Base-by-base conservation (phyloP, 2,888 invertebrate genomes). In the Eupsilia transversa region DNA sequence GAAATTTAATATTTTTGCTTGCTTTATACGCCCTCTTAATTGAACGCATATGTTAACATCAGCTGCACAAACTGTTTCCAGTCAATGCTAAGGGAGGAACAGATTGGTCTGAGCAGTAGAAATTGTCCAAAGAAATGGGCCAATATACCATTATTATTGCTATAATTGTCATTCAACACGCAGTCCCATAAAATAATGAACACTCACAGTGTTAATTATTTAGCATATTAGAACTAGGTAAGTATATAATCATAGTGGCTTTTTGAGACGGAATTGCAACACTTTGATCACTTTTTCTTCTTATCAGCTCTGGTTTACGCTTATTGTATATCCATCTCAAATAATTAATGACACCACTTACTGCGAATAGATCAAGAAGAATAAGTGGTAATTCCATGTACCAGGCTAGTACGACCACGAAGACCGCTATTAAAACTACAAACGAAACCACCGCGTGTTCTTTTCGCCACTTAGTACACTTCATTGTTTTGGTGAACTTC, bases 341-440 rank as follows among this genome's bases (percentile, higher is more conserved):
- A 46, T n/a, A 52, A 9, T 6, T 49, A 33, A 20, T 9, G 30
- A 30, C 2, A 20, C 7, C 1, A 80, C 79, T 78, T 79, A 82
- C 83, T 33, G 46, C 1, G 0, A 65, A 12, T 33, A 54, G 0
- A 17, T 69, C 33, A 30, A 54, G 14, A 6, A 78, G 49, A 12
- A 14, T 5, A 6, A 17, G 14, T 49, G 69, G 60, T 49, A 66
- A 7, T 38, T 69, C 43, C 23, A 72, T n/a, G 30, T 70, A 79
- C 35, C 54, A 63, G 41, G 30, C 5, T 1, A 79, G 12, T 35
- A n/a, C 2, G 4, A 69, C 0, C 9, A 72, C n/a, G 3, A 9
- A 4, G 27, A 52, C 23, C 2, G 63, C 46, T 1, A 65, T 5
- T 27, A 41, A 14, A 23, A 23, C 49, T 38, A 14, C 54, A 54